Base-by-base conservation (phyloP, 2,113 vertebrate species). In the Oncorhynchus kisutch region DNA sequence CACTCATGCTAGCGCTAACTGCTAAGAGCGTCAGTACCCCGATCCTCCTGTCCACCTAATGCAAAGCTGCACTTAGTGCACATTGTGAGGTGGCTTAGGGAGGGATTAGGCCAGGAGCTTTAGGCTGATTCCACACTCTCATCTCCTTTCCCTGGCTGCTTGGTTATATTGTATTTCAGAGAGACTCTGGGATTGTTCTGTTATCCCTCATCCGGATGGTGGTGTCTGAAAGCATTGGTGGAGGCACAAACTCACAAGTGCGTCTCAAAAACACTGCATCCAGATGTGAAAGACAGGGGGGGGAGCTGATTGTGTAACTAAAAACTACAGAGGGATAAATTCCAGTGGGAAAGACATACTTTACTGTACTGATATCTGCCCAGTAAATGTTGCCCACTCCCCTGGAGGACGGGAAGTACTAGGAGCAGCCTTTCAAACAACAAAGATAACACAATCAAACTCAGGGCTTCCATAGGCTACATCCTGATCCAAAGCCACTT, bases 71-170 rank as follows among this genome's bases (percentile, higher is more conserved):
- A 86, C 88, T 94, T 90, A 89, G 62, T 81, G 71, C 66, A 3
- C 79, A 90, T 91, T 91, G 90, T 89, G 78, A 70, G 29, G 70
- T 20, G 78, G 88, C 82, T 92, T 91, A 88, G 72, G 72, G 81
- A 64, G 85, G 39, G 90, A 91, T 94, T 90, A 94, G 78, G 81
- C 48, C 65, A 72, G 86, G 83, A 89, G 92, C 87, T 88, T 89
- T 67, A 75, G 78, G 48, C 1, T 80, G 70, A 86, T 81, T 86
- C 78, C 73, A 49, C 67, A 82, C 87, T 87, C 87, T 91, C 84
- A 88, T 70, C 79, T 78, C 62, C 69, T 72, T 74, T 72, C 45
- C 75, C 25, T 24, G 1, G 25, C 62, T 9, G 39, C n/a, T 62
- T n/a, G 59, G 59, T n/a, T 16, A 7, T 62, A 22, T 62, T 62